Percentiles rank a stretch among this genome's conserved stretches.
Conservation (phyloP, 2,797 vertebrate genomes). For the Poeciliopsis turneri region DNA sequence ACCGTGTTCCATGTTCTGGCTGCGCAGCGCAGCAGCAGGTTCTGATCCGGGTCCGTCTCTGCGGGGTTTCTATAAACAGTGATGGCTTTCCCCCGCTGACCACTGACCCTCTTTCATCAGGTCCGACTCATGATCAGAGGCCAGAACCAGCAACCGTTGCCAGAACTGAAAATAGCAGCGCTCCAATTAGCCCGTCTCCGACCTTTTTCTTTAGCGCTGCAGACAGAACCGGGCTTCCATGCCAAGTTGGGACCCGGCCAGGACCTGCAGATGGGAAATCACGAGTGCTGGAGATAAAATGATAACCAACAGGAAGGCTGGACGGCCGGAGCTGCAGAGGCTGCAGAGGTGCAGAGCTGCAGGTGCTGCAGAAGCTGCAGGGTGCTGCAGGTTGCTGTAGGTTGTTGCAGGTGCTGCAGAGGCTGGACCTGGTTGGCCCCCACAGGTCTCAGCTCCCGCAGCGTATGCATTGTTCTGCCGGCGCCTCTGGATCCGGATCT, state of each 20-base stretch:
- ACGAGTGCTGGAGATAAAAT: slow-evolving; percentile 9
- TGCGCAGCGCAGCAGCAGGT: neutral
- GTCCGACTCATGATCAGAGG: slow-evolving; percentile 53
- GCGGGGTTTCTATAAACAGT: slow-evolving; percentile 2
- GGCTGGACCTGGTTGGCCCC: too few relatives aligned
- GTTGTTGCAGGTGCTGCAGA: too few relatives aligned
- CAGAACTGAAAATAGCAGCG: slow-evolving; percentile 68
- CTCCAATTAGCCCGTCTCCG: slow-evolving; percentile 66
- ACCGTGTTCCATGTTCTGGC: neutral
- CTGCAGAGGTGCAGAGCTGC: too few relatives aligned
- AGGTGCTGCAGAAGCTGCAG: too few relatives aligned
- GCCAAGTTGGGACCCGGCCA: slow-evolving; percentile 43
- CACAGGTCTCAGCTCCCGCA: too few relatives aligned
- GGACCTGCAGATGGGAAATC: slow-evolving; percentile 31
- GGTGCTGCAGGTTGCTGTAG: too few relatives aligned
- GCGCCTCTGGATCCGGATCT: too few relatives aligned
- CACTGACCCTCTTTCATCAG: slow-evolving; percentile 54
- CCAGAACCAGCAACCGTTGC: slow-evolving; percentile 47
- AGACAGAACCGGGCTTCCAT: slow-evolving; percentile 39
- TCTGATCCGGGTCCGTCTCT: neutral
- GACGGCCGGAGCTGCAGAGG: slow-evolving; percentile 1
- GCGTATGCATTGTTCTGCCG: too few relatives aligned
- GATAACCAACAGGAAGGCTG: slow-evolving; percentile 27
- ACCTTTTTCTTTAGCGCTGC: slow-evolving; percentile 50
- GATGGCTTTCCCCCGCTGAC: neutral